A percentile compares a stretch with the other conserved stretches of the same genome.
Evolutionary conservation across 2,797 vertebrate genomes (phyloP).

Genomic region (Cyclopterus lumpus): DNA sequence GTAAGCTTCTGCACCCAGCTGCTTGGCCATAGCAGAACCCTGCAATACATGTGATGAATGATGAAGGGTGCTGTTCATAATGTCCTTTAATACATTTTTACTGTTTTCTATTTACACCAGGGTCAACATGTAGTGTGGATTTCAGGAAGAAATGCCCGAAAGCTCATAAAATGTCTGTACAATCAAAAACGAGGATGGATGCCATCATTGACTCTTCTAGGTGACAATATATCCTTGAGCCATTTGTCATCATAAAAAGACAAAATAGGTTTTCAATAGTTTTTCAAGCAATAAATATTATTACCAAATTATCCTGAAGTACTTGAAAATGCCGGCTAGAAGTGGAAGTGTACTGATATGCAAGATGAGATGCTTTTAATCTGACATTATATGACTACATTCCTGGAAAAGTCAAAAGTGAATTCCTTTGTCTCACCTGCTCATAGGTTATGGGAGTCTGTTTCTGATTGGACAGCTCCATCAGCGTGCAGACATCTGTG

Average conservation of each 20-base stretch:
- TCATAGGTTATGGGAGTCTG: constrained; percentile 93
- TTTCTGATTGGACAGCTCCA: constrained; percentile 96
- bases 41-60: constrained; percentile 51
- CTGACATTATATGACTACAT: neutral
- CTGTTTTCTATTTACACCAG: neutral
- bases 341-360: neutral
- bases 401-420: neutral
- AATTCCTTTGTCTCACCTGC: constrained; percentile 82
- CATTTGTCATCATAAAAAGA: neutral
- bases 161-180: neutral
- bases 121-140: neutral
- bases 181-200: neutral
- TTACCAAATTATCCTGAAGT: neutral
- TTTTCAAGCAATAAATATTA: neutral
- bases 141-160: neutral
- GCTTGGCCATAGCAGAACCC: constrained; percentile 93
- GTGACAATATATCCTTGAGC: neutral
- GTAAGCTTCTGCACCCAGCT: constrained; percentile 93
- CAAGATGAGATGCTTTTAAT: neutral
- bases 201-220: neutral
- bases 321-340: neutral
- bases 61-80: neutral
- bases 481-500: constrained; percentile 93
- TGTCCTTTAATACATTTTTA: neutral
- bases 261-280: neutral